Conservation (phyloP, 2,113 vertebrate species). For the Leptobrachium leishanense region DNA sequence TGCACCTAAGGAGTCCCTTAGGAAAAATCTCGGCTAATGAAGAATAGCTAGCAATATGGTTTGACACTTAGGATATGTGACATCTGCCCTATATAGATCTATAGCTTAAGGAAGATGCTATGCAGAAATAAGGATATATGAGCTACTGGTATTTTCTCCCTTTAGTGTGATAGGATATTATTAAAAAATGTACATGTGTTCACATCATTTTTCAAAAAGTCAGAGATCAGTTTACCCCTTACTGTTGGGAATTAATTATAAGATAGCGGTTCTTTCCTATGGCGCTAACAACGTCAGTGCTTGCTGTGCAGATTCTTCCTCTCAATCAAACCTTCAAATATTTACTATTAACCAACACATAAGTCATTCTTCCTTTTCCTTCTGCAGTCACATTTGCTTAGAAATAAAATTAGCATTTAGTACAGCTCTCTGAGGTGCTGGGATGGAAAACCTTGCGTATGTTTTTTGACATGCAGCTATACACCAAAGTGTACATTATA, state of each 20-base stretch:
- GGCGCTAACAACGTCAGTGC: not conserved
- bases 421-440: not conserved
- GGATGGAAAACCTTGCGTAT: not conserved
- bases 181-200: slow-evolving; percentile 16
- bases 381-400: not conserved
- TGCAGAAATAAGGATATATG: not conserved
- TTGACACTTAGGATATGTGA: slow-evolving; percentile 46
- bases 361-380: not conserved
- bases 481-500: not conserved
- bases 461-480: not conserved
- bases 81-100: slow-evolving; percentile 44
- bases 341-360: not conserved
- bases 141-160: not conserved
- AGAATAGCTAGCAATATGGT: slow-evolving; percentile 44
- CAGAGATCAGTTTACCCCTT: not conserved
- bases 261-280: not conserved
- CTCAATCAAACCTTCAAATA: not conserved
- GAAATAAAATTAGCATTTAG: not conserved
- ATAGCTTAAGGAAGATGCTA: slow-evolving; percentile 21
- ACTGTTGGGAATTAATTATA: slow-evolving; percentile 11
- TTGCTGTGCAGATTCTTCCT: not conserved
- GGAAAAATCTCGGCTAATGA: slow-evolving; percentile 42
- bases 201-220: not conserved
- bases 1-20: slow-evolving; percentile 43
- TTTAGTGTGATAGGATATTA: slow-evolving; percentile 7